These are phyloP conservation scores for Galerucella pusilla DNA, from an alignment of 2,888 invertebrate species.

Conservation along the genomic window DNA sequence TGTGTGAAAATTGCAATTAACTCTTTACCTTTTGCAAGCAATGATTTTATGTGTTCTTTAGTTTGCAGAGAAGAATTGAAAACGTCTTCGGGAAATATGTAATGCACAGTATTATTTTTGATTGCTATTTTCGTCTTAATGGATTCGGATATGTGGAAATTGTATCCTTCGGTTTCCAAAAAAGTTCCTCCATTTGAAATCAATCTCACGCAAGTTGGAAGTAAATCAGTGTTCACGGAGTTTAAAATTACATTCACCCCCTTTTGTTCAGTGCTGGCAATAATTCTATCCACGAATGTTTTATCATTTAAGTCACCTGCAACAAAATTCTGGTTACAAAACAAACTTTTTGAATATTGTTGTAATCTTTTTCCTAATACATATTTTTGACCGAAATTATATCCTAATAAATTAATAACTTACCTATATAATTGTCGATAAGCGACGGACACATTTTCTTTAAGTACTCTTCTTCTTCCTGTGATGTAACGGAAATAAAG, in stretches of 20 bases:
- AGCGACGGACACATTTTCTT: conserved; percentile 84
- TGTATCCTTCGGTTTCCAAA: conserved; percentile 89
- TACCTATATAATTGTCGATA: conserved; percentile 77
- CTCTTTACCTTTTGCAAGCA: conserved; percentile 67
- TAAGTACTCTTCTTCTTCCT: conserved; percentile 86
- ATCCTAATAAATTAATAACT: conserved; percentile 60
- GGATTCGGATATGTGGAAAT: conserved; percentile 72
- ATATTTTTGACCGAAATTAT: neutral
- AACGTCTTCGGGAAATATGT: conserved; percentile 73
- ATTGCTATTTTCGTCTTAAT: neutral
- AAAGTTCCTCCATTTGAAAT: conserved; percentile 73
- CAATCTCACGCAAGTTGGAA: conserved; percentile 76
- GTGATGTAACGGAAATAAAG: conserved; percentile 89
- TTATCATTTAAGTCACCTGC: conserved; percentile 85
- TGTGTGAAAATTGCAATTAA: too few species aligned
- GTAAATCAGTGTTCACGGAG: conserved; percentile 89
- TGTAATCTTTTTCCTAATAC: neutral
- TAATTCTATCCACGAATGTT: conserved; percentile 87
- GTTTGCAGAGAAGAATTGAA: conserved; percentile 76
- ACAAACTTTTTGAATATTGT: neutral
- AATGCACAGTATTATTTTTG: conserved; percentile 58
- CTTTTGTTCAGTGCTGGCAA: conserved; percentile 81
- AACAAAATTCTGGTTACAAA: conserved; percentile 2
- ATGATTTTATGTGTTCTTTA: conserved; percentile 67
- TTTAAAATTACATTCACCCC: conserved; percentile 94